Conservation (phyloP, 2,797 vertebrate species). For the Poecilia velifera region DNA sequence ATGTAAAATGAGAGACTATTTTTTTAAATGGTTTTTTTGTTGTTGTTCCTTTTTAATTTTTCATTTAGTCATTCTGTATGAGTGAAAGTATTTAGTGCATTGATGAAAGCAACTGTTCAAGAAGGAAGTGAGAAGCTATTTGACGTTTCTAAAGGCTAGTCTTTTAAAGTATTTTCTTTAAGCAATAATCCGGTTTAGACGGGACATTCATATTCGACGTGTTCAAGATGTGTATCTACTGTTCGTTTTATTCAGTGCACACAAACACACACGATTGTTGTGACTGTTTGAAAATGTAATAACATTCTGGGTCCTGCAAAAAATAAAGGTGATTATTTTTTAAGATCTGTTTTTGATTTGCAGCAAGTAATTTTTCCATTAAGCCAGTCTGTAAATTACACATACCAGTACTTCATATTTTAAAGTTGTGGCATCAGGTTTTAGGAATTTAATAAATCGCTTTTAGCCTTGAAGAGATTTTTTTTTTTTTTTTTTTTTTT, state of each 20-base stretch:
- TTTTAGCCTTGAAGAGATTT: not conserved
- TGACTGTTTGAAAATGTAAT: slow-evolving; percentile 40
- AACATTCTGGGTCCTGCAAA: slow-evolving; percentile 48
- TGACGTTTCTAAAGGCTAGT: slow-evolving; percentile 40
- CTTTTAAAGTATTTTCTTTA: slow-evolving; percentile 60
- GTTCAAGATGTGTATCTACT: slow-evolving; percentile 50
- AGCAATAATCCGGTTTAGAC: slow-evolving; percentile 66
- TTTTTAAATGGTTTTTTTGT: slow-evolving; percentile 73
- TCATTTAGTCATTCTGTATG: slow-evolving; percentile 59
- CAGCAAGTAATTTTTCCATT: not conserved
- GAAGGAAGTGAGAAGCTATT: slow-evolving; percentile 32
- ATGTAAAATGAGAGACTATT: slow-evolving; percentile 70
- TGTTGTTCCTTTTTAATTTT: slow-evolving; percentile 64
- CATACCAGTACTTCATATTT: not conserved
- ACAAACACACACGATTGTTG: slow-evolving; percentile 9
- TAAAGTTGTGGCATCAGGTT: not conserved
- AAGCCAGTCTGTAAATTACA: no score
- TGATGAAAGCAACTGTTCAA: slow-evolving; percentile 42
- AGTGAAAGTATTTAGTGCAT: slow-evolving; percentile 21
- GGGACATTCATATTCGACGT: slow-evolving; percentile 14
- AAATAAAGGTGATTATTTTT: slow-evolving; percentile 64
- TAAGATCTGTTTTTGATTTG: not conserved
- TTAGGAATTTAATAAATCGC: not conserved
- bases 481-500: no score
- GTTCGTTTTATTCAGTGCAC: slow-evolving; percentile 40